Percentiles rank a stretch among this genome's conserved stretches.
phyloP scores from a whole-genome alignment of 2,113 vertebrate genomes.

The Leptobrachium leishanense region DNA sequence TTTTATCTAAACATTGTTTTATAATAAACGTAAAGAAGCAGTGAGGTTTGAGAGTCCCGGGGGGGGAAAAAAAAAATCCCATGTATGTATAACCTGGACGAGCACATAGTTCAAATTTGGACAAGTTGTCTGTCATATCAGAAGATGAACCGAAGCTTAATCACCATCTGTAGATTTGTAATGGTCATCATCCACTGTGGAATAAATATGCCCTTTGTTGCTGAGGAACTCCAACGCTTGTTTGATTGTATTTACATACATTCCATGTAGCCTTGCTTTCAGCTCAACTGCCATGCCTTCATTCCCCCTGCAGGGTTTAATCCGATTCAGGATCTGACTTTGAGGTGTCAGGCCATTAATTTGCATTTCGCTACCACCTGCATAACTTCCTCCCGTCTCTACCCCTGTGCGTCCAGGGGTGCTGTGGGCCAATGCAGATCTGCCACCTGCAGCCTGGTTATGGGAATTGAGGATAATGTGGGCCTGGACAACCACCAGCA shows the following conservation, averaged over 20 bases:
- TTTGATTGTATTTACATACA: conserved; percentile 80
- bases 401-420: conserved; percentile 52
- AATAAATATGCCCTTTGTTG: conserved; percentile 98
- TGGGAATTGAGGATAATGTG: conserved; percentile 74
- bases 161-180: conserved; percentile 88
- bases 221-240: conserved; percentile 95
- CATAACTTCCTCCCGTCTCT: conserved; percentile 59
- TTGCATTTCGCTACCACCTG: conserved; percentile 65
- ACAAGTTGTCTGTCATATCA: too few species aligned
- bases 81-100: too few species aligned
- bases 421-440: neutral
- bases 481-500: conserved; percentile 88
- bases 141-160: too few species aligned
- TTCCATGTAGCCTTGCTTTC: conserved; percentile 75
- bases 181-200: conserved; percentile 96
- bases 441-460: conserved; percentile 4
- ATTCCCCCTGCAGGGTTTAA: conserved; percentile 79
- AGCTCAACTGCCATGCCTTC: conserved; percentile 91
- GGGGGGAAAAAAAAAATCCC: too few species aligned
- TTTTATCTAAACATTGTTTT: too few species aligned
- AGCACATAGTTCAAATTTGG: too few species aligned
- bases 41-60: too few species aligned
- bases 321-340: conserved; percentile 91
- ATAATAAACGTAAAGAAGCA: too few species aligned
- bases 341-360: conserved; percentile 84